Conservation (phyloP, 1,140 invertebrate species). For the Rhynchophorus ferrugineus region DNA sequence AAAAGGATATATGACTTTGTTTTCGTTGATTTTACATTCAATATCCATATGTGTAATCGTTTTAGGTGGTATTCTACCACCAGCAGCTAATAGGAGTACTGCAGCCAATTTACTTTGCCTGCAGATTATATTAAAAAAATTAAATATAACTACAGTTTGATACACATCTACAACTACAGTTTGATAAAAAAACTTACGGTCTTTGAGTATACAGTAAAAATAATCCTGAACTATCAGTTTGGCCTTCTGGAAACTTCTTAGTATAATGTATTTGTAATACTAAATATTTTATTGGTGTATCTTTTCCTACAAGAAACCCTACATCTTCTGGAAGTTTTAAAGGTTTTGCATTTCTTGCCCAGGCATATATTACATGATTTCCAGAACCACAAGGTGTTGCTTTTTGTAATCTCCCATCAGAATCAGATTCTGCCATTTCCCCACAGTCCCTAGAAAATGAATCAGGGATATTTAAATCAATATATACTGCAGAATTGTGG, state of each 20-base stretch:
- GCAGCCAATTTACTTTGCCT: constrained; percentile 66
- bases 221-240: constrained; percentile 70
- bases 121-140: constrained; percentile 9
- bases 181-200: constrained; percentile 49
- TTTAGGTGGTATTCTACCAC: constrained; percentile 65
- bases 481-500: too few relatives aligned
- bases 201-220: constrained; percentile 68
- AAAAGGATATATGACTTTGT: constrained; percentile 86
- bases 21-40: constrained; percentile 70
- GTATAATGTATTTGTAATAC: constrained; percentile 93
- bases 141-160: neutral
- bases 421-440: constrained; percentile 66
- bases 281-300: constrained; percentile 66
- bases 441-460: constrained; percentile 71
- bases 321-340: constrained; percentile 79
- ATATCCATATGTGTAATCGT: constrained; percentile 79
- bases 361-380: constrained; percentile 85
- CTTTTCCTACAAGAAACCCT: constrained; percentile 68
- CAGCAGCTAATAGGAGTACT: constrained; percentile 77
- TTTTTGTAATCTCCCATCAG: constrained; percentile 40
- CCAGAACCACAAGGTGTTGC: constrained; percentile 63
- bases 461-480: neutral
- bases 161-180: constrained; percentile 1
- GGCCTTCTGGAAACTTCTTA: constrained; percentile 51
- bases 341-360: constrained; percentile 89